Evolutionary conservation across 1,140 invertebrate species (phyloP), one percentile per base, ranked within the genome.

Genomic region (Eurosta solidaginis): DNA sequence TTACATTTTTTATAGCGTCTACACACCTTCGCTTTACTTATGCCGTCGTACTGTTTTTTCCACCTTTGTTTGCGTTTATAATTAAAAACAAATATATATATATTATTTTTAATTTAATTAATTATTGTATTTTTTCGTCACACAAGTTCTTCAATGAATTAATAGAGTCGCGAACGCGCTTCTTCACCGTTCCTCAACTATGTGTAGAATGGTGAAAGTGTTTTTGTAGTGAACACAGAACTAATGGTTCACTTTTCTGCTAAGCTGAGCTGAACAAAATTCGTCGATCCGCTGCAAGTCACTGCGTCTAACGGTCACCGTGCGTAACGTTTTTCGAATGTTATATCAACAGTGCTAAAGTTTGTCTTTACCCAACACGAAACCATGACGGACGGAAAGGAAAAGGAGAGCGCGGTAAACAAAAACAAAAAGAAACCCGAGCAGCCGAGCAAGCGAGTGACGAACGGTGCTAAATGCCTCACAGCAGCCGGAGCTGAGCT

Each of bases 241-340:
- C 50, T 12, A 14, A 20, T 68, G 59, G 33, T n/a, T 22, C 33
- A 68, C 54, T 63, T 27, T n/a, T n/a, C n/a, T 68, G n/a, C n/a
- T 40, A 68, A 68, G 20, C 59, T 68, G 59, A 40, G 36, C 59
- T 68, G 33, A 6, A 22, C 33, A 33, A n/a, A n/a, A n/a, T n/a
- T 52, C 22, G 49, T 40, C 59, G 36, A 68, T 68, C 59, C 59
- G 59, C 33, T 68, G 59, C 59, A 33, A 68, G 59, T 68, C 59
- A 68, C 59, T 68, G 33, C 59, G 59, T 68, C 59, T 68, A 68
- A 68, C 59, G 59, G 59, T 68, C 59, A 68, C 59, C 59, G 59
- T 68, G 59, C 59, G 59, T 68, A 68, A 68, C 59, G 59, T 68
- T 68, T 22, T 68, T 68, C 59, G 59, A 68, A 68, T 68, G 59